Evolutionary conservation across 2,888 invertebrate species (phyloP).

Genomic region (Athalia rosae): DNA sequence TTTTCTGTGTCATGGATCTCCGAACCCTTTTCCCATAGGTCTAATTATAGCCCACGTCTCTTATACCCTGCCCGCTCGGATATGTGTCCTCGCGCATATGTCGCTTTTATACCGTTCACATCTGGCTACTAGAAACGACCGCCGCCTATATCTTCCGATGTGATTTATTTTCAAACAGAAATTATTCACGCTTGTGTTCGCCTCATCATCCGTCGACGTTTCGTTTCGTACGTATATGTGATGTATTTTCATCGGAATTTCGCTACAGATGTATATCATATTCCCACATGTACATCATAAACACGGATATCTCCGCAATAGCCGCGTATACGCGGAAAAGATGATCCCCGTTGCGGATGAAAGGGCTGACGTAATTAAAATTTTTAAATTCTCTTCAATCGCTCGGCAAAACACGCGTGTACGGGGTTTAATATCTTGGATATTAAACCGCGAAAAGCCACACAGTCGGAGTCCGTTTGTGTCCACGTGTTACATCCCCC

Average conservation of each 20-base stretch:
- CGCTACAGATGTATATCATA: background rate
- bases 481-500: background rate
- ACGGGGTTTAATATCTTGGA: constrained; percentile 33
- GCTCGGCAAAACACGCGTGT: background rate
- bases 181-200: constrained; percentile 26
- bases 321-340: background rate
- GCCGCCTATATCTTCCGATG: constrained; percentile 31
- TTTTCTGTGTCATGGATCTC: constrained; percentile 51
- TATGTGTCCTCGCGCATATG: constrained; percentile 33
- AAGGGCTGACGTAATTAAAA: constrained; percentile 36
- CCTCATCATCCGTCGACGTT: background rate
- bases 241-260: background rate
- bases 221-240: background rate
- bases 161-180: constrained; percentile 40
- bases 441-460: constrained; percentile 36
- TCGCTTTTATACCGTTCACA: constrained; percentile 34
- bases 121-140: constrained; percentile 34
- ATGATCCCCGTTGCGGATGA: constrained; percentile 7
- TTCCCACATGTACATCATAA: background rate
- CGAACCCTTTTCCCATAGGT: constrained; percentile 70
- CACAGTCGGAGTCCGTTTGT: background rate
- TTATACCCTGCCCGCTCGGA: constrained; percentile 27
- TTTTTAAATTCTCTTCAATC: constrained; percentile 8
- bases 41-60: constrained; percentile 66
- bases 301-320: background rate